Evolutionary conservation across 2,888 invertebrate genomes (phyloP).

Genomic region (Abrostola triplasia): DNA sequence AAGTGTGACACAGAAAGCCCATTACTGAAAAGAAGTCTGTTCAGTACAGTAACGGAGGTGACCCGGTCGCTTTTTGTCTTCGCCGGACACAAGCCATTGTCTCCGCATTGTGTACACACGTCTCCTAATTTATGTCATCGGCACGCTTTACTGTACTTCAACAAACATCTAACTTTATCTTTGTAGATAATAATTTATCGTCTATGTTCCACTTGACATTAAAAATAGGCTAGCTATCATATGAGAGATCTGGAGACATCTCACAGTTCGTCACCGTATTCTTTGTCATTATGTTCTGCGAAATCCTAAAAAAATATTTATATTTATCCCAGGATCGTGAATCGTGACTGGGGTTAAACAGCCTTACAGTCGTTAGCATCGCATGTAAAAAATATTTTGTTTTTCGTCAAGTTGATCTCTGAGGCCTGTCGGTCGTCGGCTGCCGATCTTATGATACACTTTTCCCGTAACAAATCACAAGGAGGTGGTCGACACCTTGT

Average conservation of each 20-base stretch:
- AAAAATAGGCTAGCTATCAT: constrained; percentile 45
- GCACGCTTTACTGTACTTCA: constrained; percentile 35
- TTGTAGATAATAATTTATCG: constrained; percentile 40
- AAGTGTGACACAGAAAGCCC: constrained; percentile 48
- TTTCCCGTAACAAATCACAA: constrained; percentile 67
- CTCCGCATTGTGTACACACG: constrained; percentile 40
- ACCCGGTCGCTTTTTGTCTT: constrained; percentile 75
- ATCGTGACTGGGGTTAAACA: constrained; percentile 76
- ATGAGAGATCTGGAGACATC: constrained; percentile 44
- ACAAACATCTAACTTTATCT: constrained; percentile 36
- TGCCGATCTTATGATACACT: constrained; percentile 63
- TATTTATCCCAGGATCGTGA: constrained; percentile 70
- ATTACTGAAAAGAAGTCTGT: constrained; percentile 63
- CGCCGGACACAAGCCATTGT: constrained; percentile 64
- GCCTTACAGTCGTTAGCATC: constrained; percentile 60
- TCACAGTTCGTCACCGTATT: constrained; percentile 58
- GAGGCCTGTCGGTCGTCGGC: constrained; percentile 44
- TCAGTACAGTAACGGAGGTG: constrained; percentile 68
- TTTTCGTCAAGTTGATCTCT: constrained; percentile 69
- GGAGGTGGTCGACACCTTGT: constrained; percentile 60
- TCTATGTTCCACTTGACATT: constrained; percentile 22
- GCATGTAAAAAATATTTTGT: constrained; percentile 66
- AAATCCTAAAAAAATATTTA: constrained; percentile 64
- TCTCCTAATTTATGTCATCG: constrained; percentile 50
- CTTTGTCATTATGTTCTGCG: constrained; percentile 60